Conservation (phyloP, 2,797 vertebrate genomes). For the Peromyscus aztecus region DNA sequence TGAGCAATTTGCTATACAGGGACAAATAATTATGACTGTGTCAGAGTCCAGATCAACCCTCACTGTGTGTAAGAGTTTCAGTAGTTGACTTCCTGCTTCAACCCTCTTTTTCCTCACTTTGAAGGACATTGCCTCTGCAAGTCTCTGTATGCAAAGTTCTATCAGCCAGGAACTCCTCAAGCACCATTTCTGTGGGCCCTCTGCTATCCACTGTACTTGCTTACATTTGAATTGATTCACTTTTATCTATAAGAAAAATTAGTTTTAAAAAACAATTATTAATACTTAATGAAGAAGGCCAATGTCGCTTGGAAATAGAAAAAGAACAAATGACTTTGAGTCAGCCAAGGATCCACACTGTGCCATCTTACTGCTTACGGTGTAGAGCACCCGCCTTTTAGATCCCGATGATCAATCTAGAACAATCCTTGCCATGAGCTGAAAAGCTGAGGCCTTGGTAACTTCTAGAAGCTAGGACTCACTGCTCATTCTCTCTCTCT, state of each 20-base stretch:
- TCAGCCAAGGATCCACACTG: not conserved
- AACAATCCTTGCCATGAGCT: not conserved
- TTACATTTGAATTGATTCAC: slow-evolving; percentile 26
- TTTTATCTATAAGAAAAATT: not conserved
- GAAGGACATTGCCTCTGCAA: not conserved
- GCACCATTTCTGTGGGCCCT: not conserved
- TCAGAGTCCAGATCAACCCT: not conserved
- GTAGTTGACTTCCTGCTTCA: not conserved
- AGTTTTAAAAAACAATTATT: not conserved
- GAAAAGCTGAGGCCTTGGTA: not conserved
- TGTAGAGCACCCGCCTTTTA: not conserved
- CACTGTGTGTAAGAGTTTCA: not conserved
- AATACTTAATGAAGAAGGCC: not conserved
- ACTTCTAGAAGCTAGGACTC: slow-evolving; percentile 15
- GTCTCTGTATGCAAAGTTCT: not conserved
- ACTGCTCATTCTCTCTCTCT: not conserved
- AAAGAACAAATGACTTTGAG: not conserved
- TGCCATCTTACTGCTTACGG: not conserved
- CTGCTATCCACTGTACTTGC: not conserved
- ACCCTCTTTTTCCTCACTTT: not conserved
- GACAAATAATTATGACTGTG: not conserved
- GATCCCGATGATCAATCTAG: not conserved
- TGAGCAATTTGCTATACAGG: not conserved
- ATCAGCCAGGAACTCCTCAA: not conserved
- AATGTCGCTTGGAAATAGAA: not conserved